Percentiles rank a stretch among this genome's conserved stretches.
Evolutionary conservation across 2,113 vertebrate genomes (phyloP).

Genomic region (Nettapus auritus): DNA sequence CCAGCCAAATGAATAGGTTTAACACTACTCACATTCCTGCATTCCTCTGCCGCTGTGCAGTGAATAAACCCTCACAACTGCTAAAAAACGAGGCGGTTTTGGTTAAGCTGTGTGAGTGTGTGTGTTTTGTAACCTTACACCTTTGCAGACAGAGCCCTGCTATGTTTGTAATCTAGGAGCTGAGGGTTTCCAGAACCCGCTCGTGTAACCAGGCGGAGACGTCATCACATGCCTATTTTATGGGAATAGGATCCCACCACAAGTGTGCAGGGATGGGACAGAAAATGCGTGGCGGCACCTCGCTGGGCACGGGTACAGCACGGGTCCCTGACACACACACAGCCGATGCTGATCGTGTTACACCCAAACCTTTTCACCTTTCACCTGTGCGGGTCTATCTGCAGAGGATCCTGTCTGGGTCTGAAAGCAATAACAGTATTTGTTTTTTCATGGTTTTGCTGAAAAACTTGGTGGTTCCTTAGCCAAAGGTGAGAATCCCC

Average conservation of each 20-base stretch:
- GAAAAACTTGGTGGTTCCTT: not conserved
- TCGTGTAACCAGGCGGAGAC: constrained; percentile 1
- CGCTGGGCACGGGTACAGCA: not conserved
- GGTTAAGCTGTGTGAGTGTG: not conserved
- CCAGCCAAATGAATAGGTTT: constrained; percentile 26
- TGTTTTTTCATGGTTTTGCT: not conserved
- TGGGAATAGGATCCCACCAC: not conserved
- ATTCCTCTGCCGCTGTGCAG: not conserved
- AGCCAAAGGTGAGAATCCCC: not conserved
- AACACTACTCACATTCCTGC: constrained; percentile 45
- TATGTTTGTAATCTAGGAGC: constrained; percentile 48
- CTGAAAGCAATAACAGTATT: not conserved
- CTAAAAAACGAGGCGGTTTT: constrained; percentile 50
- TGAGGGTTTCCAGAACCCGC: constrained; percentile 53
- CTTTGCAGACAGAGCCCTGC: constrained; percentile 55
- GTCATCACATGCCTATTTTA: constrained; percentile 46
- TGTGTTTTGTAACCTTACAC: constrained; percentile 66
- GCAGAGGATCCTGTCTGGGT: not conserved
- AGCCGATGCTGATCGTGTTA: not conserved
- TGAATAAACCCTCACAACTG: constrained; percentile 61
- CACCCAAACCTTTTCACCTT: not conserved
- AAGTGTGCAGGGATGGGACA: not conserved
- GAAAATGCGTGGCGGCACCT: not conserved
- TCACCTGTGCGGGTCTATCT: not conserved
- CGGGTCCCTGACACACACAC: not conserved